Evolutionary conservation across 1,140 invertebrate species (phyloP), one percentile per base, ranked within the genome.

Genomic region (Lerema accius): DNA sequence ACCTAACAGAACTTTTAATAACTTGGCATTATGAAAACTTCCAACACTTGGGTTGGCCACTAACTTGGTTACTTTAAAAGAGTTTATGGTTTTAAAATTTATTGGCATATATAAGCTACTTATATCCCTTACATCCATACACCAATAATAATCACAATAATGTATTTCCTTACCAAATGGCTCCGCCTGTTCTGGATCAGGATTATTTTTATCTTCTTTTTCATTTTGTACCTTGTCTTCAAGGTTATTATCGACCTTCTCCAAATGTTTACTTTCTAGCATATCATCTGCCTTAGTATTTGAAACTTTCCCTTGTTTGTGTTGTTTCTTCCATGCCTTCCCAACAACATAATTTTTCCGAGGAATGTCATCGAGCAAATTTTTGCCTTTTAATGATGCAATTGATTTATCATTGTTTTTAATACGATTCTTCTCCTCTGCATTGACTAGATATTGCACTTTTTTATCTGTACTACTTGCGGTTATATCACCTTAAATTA

Each of bases 361-460:
- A 66, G 77, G 67, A 26, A 49, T 74, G 53, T 90, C 85, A 50
- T 73, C 74, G 6, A 90, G 76, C 16, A 87, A 70, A 63, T 82
- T 81, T 63, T 90, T 90, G 7, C 85, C 85, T 66, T 88, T 80
- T 58, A 88, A 71, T 48, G 74, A 74, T 66, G 82, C 85, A 78
- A 88, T 87, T 67, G 82, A 83, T 80, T 86, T 88, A 50, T 81
- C 82, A 82, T 88, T 82, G 69, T 88, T 88, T 73, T 90, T 90
- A 58, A 90, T 81, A 49, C 73, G 62, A 64, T 84, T 69, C 70
- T 84, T 90, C 61, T 84, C 84, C 58, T 80, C 84, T 6, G 63
- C 61, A 56, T 90, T 86, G 32, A 78, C 72, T 56, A 83, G 67
- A 28, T 90, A 90, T 51, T 79, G 80, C 19, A 82, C 67, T 49